Base-by-base conservation (phyloP, 2,797 vertebrate genomes). In the Bradypodion pumilum region DNA sequence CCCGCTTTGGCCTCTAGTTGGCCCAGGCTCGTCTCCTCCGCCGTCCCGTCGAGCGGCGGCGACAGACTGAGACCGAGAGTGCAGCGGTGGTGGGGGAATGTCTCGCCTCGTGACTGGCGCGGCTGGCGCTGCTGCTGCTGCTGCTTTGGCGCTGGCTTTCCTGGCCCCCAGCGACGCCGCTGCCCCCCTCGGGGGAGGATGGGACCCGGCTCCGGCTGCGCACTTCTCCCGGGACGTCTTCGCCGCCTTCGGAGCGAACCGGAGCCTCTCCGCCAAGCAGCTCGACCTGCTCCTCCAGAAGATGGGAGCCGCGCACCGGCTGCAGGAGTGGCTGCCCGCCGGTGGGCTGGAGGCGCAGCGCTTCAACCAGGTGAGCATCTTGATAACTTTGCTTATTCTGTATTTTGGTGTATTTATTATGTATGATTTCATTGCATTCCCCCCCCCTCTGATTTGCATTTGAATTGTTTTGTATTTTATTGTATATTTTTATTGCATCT, bases 311-410 rank as follows among this genome's bases (percentile, higher is more conserved):
- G 90, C 86, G 74, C 81, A 70, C 5, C 13, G 23, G 23, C 73
- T 82, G 49, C 83, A 82, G 73, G 81, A 88, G 2, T 23, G 16
- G 80, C 83, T 83, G 73, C 82, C 8, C 5, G 9, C 56, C 40
- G 78, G 78, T 15, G n/a, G 0, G n/a, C 81, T 46, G 56, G 85
- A 10, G 35, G 23, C 60, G 56, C 91, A 94, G 91, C 95, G 93
- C 87, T 91, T 93, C 85, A 96, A 96, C 91, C 93, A 95, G 96
- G 96, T 96, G 94, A 4, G 23, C 59, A 0, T 56, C 29, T n/a
- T n/a, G n/a, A n/a, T n/a, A n/a, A n/a, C n/a, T n/a, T n/a, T n/a
- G n/a, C n/a, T n/a, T n/a, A n/a, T n/a, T n/a, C n/a, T n/a, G n/a
- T n/a, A n/a, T n/a, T n/a, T n/a, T n/a, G n/a, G n/a, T n/a, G n/a